phyloP scores from a whole-genome alignment of 1,140 invertebrate species.

The Bicyclus anynana region DNA sequence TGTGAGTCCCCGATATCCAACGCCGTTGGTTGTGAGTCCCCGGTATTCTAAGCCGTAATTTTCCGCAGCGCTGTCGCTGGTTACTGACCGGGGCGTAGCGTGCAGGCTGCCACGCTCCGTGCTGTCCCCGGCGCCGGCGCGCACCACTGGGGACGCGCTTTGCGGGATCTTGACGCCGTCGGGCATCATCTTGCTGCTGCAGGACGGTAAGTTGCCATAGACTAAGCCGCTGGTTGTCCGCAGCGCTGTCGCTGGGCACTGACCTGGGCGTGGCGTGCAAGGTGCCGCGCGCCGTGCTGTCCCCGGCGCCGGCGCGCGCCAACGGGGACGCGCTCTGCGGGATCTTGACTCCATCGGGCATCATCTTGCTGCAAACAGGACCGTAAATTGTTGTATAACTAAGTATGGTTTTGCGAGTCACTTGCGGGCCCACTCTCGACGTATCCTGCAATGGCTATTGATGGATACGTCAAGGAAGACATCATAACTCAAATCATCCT shows the following conservation, averaged over 20 bases:
- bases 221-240: no score
- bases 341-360: conserved; percentile 48
- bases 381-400: background rate
- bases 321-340: conserved; percentile 47
- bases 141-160: conserved; percentile 47
- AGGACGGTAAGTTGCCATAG: background rate
- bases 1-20: no score
- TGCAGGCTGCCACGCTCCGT: conserved; percentile 45
- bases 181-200: conserved; percentile 34
- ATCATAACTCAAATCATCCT: no score
- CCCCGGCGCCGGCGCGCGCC: conserved; percentile 52
- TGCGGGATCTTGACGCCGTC: conserved; percentile 46
- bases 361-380: conserved; percentile 25
- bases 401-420: no score
- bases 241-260: conserved; percentile 16
- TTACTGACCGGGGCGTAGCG: conserved; percentile 46
- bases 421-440: no score
- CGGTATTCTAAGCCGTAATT: no score
- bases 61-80: background rate
- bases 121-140: conserved; percentile 57
- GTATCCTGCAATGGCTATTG: no score
- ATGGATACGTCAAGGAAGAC: no score
- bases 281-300: conserved; percentile 49
- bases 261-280: conserved; percentile 48
- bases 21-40: no score